These are phyloP conservation scores for Hemibagrus guttatus DNA, from an alignment of 2,797 vertebrate genomes.

Conservation along the genomic window DNA sequence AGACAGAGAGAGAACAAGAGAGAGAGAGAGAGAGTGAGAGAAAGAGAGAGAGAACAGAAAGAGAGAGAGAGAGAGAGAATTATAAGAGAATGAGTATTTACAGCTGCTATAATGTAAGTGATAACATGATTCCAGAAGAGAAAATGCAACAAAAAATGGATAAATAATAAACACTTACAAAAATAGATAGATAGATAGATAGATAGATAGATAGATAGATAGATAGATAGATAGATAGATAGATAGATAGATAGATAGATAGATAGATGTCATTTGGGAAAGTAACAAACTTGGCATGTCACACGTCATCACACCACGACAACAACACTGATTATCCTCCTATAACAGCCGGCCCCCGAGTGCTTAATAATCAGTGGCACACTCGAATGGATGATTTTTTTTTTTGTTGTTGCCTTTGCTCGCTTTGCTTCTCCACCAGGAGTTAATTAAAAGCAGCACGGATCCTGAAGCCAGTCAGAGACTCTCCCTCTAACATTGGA, in stretches of 20 bases:
- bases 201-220: too few species aligned
- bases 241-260: too few species aligned
- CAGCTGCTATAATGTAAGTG: background rate
- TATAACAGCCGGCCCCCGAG: background rate
- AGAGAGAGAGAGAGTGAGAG: too few species aligned
- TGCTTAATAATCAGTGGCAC: background rate
- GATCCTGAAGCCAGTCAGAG: conserved; percentile 11
- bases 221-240: too few species aligned
- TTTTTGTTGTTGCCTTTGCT: background rate
- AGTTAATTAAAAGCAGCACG: conserved; percentile 45
- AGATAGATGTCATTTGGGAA: too few species aligned
- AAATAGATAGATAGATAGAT: background rate
- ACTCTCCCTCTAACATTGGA: conserved; percentile 5
- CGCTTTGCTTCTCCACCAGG: conserved; percentile 32
- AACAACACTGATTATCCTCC: background rate
- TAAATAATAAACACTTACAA: background rate
- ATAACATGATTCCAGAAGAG: background rate
- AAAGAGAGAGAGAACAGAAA: background rate
- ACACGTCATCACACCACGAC: background rate
- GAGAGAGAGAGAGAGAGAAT: background rate
- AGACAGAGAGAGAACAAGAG: background rate
- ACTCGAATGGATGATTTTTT: background rate
- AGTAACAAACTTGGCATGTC: too few species aligned
- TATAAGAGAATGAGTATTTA: background rate
- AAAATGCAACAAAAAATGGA: background rate